phyloP scores from a whole-genome alignment of 1,140 invertebrate genomes.

The Drosophila takahashii region DNA sequence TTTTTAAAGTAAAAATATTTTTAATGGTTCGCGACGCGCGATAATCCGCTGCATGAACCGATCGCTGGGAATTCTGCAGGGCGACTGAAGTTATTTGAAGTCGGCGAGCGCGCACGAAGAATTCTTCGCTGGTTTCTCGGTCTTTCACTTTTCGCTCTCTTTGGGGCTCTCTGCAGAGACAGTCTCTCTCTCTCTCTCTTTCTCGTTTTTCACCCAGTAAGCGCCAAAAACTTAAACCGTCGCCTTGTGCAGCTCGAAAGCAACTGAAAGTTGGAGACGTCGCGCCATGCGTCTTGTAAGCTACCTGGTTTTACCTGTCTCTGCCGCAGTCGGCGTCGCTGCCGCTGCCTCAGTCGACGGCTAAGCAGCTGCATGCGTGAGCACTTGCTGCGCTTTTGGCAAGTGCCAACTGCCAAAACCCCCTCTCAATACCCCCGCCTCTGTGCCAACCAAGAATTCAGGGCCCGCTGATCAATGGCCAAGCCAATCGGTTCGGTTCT shows the following conservation, averaged over 20 bases:
- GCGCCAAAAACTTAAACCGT: constrained; percentile 52
- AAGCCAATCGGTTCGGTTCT: constrained; percentile 37
- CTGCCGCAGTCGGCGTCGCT: constrained; percentile 14
- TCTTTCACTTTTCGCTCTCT: constrained; percentile 61
- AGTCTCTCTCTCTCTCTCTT: constrained; percentile 10
- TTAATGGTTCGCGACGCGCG: constrained; percentile 22
- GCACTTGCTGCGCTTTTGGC: constrained; percentile 74
- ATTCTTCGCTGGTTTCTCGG: constrained; percentile 11
- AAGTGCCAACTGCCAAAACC: constrained; percentile 58
- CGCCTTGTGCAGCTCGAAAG: constrained; percentile 75
- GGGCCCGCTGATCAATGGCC: constrained; percentile 63
- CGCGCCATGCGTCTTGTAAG: constrained; percentile 74
- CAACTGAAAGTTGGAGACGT: constrained; percentile 70
- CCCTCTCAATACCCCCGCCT: neutral
- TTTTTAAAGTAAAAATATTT: neutral
- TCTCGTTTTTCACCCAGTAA: constrained; percentile 4
- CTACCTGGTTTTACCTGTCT: constrained; percentile 33
- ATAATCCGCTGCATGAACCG: constrained; percentile 51
- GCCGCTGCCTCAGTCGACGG: constrained; percentile 15
- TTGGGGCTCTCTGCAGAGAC: neutral
- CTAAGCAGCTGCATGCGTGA: constrained; percentile 42
- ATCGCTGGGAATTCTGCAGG: constrained; percentile 59
- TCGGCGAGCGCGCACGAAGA: constrained; percentile 25
- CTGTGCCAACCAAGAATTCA: constrained; percentile 2
- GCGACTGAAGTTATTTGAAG: constrained; percentile 49